Evolutionary conservation across 2,113 vertebrate genomes (phyloP).

Genomic region (Hipposideros armiger): DNA sequence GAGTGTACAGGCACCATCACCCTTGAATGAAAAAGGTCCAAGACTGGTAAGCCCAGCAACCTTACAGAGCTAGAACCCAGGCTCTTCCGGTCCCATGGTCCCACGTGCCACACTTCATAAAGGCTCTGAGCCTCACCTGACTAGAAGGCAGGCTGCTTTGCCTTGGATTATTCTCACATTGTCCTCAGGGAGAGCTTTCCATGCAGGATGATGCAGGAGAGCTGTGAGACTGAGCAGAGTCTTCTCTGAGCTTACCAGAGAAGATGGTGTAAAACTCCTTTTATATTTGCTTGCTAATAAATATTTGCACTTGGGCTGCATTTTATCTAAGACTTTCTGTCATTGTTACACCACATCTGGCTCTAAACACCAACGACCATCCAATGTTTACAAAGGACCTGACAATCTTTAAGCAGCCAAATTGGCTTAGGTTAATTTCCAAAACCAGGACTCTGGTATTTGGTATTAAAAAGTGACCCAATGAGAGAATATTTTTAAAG

Average conservation of each 20-base stretch:
- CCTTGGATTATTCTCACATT: background rate
- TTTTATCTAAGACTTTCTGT: conserved; percentile 30
- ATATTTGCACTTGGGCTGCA: conserved; percentile 48
- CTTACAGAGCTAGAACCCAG: background rate
- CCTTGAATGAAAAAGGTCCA: background rate
- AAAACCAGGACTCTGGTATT: background rate
- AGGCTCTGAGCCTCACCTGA: background rate
- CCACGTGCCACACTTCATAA: background rate
- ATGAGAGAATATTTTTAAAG: background rate
- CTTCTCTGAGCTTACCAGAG: background rate
- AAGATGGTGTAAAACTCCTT: conserved; percentile 21
- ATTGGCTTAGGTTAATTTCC: conserved; percentile 1
- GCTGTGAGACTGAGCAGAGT: background rate
- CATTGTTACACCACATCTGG: conserved; percentile 45
- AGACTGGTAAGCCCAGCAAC: background rate
- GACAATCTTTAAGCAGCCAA: background rate
- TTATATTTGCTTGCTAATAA: conserved; percentile 61
- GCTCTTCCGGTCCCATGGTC: background rate
- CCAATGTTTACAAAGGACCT: background rate
- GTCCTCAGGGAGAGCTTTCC: background rate
- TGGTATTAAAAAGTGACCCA: background rate
- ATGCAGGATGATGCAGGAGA: background rate
- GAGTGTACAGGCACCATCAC: background rate
- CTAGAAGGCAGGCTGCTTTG: background rate
- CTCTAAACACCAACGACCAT: background rate